phyloP scores from a whole-genome alignment of 2,797 vertebrate genomes.

The Hirundo rustica region DNA sequence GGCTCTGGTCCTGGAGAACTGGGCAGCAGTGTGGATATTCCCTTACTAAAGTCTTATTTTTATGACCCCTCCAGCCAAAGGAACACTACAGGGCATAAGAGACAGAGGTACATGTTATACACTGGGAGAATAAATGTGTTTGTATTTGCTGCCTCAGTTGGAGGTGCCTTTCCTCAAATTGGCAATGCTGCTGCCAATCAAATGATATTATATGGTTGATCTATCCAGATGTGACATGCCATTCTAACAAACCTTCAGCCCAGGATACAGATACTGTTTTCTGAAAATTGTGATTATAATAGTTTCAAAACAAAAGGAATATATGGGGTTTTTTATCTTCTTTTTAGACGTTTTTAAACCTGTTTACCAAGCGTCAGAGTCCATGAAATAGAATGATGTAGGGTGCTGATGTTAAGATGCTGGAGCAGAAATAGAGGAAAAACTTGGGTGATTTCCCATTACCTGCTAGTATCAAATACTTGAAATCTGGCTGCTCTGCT shows the following conservation, averaged over 20 bases:
- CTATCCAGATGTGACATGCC: constrained; percentile 33
- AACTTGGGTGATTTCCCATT: constrained; percentile 60
- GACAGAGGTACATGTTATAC: neutral
- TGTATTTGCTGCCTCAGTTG: constrained; percentile 1
- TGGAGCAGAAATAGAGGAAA: constrained; percentile 50
- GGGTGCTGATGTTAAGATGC: constrained; percentile 47
- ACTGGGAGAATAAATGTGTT: neutral
- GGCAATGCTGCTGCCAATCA: neutral
- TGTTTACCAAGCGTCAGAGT: constrained; percentile 47
- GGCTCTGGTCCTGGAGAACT: neutral
- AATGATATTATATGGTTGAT: neutral
- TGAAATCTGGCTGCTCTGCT: constrained; percentile 51
- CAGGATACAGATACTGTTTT: neutral
- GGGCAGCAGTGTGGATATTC: neutral
- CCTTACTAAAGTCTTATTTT: neutral
- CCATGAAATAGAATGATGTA: constrained; percentile 55
- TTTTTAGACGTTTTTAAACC: constrained; percentile 51
- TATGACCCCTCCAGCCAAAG: neutral
- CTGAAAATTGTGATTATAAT: constrained; percentile 44
- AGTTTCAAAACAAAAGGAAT: constrained; percentile 18
- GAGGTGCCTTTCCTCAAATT: neutral
- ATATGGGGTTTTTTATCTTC: neutral
- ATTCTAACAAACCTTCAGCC: constrained; percentile 6
- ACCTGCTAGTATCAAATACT: constrained; percentile 55
- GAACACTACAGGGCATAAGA: neutral